These are phyloP conservation scores for Caenorhabditis auriculariae DNA, from an alignment of 2,888 invertebrate species.

Conservation along the genomic window DNA sequence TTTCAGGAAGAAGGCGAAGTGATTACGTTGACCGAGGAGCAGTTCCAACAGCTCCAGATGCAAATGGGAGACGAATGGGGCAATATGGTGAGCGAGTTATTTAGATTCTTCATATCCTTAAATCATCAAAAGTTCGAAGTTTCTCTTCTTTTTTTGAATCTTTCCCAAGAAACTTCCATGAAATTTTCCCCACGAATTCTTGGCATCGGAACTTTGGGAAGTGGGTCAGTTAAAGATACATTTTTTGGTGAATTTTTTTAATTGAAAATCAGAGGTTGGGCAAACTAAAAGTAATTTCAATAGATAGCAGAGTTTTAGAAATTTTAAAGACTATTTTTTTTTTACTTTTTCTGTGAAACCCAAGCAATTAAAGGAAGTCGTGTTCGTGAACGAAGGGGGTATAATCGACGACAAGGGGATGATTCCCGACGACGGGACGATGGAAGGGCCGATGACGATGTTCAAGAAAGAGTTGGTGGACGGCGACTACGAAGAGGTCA, in stretches of 20 bases:
- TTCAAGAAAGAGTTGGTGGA: slow-evolving; percentile 4
- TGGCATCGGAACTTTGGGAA: no score
- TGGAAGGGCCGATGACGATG: slow-evolving; percentile 4
- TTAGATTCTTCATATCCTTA: neutral
- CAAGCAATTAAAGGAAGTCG: slow-evolving; percentile 37
- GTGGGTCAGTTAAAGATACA: no score
- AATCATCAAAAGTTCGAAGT: neutral
- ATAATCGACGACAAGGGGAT: slow-evolving; percentile 11
- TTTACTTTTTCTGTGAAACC: no score
- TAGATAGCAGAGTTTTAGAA: neutral
- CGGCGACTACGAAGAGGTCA: neutral
- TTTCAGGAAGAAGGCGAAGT: slow-evolving; percentile 12
- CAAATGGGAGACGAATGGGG: slow-evolving; percentile 28
- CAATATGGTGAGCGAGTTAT: slow-evolving; percentile 22
- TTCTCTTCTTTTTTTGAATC: neutral
- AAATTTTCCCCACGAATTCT: neutral
- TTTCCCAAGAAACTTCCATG: neutral
- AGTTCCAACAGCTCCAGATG: slow-evolving; percentile 25
- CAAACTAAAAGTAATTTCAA: neutral
- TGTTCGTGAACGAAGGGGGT: slow-evolving; percentile 24
- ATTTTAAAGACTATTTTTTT: neutral
- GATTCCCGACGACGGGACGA: no score
- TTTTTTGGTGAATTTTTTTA: neutral
- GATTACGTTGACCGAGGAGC: slow-evolving; percentile 23
- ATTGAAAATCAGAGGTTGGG: no score